phyloP scores from a whole-genome alignment of 64 coral and sea anemone genomes.

The Stichodactyla helianthus region DNA sequence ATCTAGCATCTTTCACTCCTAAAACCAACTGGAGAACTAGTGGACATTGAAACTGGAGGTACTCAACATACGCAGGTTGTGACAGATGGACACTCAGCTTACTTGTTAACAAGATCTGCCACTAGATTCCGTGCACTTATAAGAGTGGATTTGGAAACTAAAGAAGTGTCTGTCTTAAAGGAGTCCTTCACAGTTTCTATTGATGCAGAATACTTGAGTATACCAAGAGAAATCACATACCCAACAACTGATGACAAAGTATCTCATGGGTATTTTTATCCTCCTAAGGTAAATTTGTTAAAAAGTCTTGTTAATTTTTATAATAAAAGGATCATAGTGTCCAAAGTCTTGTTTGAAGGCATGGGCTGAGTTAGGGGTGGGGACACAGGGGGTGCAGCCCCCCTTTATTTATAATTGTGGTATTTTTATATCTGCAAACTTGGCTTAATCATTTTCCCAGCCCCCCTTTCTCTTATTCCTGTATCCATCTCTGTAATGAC shows the following conservation, averaged over 20 bases:
- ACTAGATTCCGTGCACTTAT: constrained; percentile 45
- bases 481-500: too few relatives aligned
- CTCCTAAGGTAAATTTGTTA: constrained; percentile 40
- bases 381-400: too few relatives aligned
- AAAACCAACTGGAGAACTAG: constrained; percentile 41
- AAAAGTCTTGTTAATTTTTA: too few relatives aligned
- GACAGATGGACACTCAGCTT: constrained; percentile 54
- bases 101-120: constrained; percentile 53
- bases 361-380: too few relatives aligned
- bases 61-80: constrained; percentile 37
- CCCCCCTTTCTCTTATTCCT: too few relatives aligned
- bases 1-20: constrained; percentile 45
- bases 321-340: too few relatives aligned
- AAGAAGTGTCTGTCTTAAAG: constrained; percentile 39
- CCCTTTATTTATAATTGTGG: too few relatives aligned
- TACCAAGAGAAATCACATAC: constrained; percentile 62
- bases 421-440: neutral
- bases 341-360: neutral
- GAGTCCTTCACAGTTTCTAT: constrained; percentile 23
- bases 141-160: constrained; percentile 56
- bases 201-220: constrained; percentile 67
- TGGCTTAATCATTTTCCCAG: too few relatives aligned
- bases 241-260: constrained; percentile 59
- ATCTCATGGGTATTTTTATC: constrained; percentile 79
- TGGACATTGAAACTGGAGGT: constrained; percentile 56